phyloP scores from a whole-genome alignment of 1,140 invertebrate genomes.

The Phymorhynchus buccinoides region DNA sequence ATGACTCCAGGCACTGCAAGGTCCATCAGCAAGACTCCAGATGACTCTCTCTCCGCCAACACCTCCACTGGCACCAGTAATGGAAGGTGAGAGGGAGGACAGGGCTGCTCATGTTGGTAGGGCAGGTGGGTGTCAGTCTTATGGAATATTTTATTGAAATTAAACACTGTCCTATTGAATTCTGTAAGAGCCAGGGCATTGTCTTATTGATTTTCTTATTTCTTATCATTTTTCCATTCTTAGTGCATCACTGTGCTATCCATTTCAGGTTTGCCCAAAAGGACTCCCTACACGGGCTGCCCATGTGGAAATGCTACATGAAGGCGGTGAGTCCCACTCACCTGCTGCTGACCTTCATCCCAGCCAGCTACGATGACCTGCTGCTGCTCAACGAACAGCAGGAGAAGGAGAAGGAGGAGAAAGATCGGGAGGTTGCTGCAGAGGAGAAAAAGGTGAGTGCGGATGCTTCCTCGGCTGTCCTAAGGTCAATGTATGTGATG shows the following conservation, averaged over 20 bases:
- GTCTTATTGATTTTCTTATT: too few relatives aligned
- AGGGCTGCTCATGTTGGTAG: too few relatives aligned
- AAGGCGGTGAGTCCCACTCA: constrained; percentile 79
- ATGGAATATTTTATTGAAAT: too few relatives aligned
- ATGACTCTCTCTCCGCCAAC: not conserved
- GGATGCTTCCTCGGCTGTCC: not conserved
- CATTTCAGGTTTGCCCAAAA: not conserved
- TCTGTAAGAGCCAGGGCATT: too few relatives aligned
- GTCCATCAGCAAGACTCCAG: not conserved
- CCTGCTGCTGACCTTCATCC: constrained; percentile 82
- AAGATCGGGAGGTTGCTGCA: not conserved
- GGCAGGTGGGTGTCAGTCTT: too few relatives aligned
- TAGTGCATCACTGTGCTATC: too few relatives aligned
- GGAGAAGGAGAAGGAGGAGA: not conserved
- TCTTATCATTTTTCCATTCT: too few relatives aligned
- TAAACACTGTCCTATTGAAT: too few relatives aligned
- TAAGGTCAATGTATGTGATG: too few relatives aligned
- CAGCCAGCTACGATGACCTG: constrained; percentile 77
- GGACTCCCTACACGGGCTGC: constrained; percentile 24
- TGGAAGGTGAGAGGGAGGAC: not conserved
- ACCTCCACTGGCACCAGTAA: not conserved
- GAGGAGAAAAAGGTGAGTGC: not conserved
- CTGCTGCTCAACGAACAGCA: constrained; percentile 55
- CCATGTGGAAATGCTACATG: constrained; percentile 82
- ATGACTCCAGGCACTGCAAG: not conserved